Percentiles rank a stretch among this genome's conserved stretches.
Conservation (phyloP, 2,888 invertebrate genomes). For the Heterodera filipjevi region DNA sequence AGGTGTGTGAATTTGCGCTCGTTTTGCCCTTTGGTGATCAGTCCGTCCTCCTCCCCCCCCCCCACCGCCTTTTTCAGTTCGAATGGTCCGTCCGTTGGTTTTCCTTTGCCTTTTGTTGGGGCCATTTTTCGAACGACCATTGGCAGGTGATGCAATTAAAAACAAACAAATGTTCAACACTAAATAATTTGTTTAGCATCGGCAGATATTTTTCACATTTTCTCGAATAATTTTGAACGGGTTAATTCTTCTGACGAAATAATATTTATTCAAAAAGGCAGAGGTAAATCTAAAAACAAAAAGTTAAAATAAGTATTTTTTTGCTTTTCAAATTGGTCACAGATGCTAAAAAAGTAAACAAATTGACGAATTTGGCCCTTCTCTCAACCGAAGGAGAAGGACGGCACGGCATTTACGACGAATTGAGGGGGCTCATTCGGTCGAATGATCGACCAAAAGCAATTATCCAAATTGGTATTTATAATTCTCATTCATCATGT, state of each 20-base stretch:
- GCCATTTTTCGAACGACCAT: neutral
- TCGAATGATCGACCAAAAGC: constrained; percentile 19
- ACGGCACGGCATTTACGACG: neutral
- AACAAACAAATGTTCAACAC: neutral
- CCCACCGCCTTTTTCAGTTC: neutral
- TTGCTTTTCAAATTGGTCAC: neutral
- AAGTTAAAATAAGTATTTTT: neutral
- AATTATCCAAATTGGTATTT: constrained; percentile 13
- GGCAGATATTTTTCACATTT: neutral
- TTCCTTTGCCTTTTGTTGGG: neutral
- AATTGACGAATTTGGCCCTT: constrained; percentile 13
- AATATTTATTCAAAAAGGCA: neutral
- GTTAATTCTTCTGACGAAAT: neutral
- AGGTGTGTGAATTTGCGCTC: neutral
- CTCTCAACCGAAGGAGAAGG: constrained; percentile 15
- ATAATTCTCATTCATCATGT: neutral
- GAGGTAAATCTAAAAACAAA: neutral
- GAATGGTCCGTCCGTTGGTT: neutral
- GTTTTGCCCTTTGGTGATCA: neutral
- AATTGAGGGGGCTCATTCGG: neutral
- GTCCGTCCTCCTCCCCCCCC: no score
- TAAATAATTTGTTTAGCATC: neutral
- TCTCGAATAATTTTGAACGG: neutral
- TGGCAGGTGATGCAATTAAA: neutral
- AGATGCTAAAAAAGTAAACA: neutral